Evolutionary conservation across 2,113 vertebrate genomes (phyloP).

Genomic region (Amphilophus citrinellus): DNA sequence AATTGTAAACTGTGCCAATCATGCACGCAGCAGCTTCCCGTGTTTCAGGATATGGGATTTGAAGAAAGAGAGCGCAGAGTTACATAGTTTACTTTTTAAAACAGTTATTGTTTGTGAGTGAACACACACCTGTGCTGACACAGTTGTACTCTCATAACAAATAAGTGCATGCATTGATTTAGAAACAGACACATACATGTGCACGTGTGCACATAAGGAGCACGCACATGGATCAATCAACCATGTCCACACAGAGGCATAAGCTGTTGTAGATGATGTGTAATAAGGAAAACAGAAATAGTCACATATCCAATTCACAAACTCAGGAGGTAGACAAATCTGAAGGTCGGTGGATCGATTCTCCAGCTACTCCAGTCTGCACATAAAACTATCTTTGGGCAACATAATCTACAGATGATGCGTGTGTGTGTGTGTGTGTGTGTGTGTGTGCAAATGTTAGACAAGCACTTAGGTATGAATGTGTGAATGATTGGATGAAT

Average conservation of each 20-base stretch:
- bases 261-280: background rate
- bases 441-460: no score
- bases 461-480: no score
- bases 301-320: background rate
- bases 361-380: no score
- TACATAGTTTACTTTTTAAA: no score
- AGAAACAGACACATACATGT: background rate
- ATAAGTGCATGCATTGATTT: background rate
- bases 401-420: no score
- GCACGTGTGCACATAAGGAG: background rate
- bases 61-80: background rate
- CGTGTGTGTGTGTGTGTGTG: no score
- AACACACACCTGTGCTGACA: background rate
- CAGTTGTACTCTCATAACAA: background rate
- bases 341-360: no score
- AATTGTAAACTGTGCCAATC: slow-evolving; percentile 41
- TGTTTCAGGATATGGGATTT: background rate
- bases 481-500: no score
- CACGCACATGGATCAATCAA: background rate
- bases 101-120: no score
- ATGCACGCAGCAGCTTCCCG: background rate
- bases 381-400: no score
- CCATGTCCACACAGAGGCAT: background rate
- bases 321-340: background rate
- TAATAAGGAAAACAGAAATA: background rate